Conservation (phyloP, 2,113 vertebrate genomes). For the Crotophaga sulcirostris region DNA sequence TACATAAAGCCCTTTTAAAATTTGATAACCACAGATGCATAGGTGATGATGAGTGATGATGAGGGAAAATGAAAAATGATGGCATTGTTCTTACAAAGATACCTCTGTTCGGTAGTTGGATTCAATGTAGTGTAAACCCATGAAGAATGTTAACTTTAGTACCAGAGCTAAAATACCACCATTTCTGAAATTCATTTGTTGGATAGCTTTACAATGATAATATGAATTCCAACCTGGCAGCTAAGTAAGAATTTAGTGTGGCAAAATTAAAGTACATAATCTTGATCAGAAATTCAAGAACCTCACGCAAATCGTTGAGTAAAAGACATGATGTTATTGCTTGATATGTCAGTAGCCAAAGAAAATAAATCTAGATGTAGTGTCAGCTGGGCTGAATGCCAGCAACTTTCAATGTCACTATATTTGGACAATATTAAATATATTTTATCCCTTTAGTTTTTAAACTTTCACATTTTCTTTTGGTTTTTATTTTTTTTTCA, state of each 20-base stretch:
- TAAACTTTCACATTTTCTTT: conserved; percentile 71
- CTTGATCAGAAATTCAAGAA: conserved; percentile 60
- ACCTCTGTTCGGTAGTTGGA: conserved; percentile 8
- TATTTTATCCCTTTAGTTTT: conserved; percentile 52
- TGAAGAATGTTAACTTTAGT: conserved; percentile 52
- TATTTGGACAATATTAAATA: conserved; percentile 56
- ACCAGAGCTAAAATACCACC: conserved; percentile 46
- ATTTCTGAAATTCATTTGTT: conserved; percentile 43
- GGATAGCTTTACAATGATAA: conserved; percentile 43
- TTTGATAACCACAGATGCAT: conserved; percentile 52
- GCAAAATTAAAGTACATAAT: conserved; percentile 50
- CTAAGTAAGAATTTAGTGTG: conserved; percentile 55
- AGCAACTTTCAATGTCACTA: conserved; percentile 34
- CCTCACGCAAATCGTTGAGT: conserved; percentile 40
- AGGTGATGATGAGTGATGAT: conserved; percentile 21
- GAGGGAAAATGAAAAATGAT: conserved; percentile 50
- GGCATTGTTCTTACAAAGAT: conserved; percentile 51
- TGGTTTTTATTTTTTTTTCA: conserved; percentile 37
- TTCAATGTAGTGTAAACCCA: conserved; percentile 64
- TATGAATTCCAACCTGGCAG: conserved; percentile 44
- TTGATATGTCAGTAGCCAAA: conserved; percentile 61
- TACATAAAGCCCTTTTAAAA: conserved; percentile 87
- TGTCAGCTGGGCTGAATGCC: conserved; percentile 52
- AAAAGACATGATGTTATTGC: conserved; percentile 52
- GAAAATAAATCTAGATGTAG: conserved; percentile 14